phyloP scores from a whole-genome alignment of 2,888 invertebrate species.

The Drosophila mimetica region DNA sequence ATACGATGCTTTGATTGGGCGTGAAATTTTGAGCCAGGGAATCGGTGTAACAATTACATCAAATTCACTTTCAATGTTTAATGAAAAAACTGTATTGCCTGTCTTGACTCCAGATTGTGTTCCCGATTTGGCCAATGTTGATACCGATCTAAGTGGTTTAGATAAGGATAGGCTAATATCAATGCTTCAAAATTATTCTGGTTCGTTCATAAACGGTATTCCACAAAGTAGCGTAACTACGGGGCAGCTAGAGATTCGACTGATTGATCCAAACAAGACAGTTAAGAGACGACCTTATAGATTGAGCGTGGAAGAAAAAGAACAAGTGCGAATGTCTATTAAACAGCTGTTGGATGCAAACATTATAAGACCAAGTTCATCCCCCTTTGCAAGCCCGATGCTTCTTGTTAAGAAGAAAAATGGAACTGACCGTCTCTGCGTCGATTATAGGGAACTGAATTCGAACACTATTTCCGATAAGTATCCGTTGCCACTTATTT shows the following conservation, averaged over 20 bases:
- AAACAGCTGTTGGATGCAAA: slow-evolving; percentile 3
- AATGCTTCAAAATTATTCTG: not conserved
- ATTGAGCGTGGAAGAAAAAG: slow-evolving; percentile 10
- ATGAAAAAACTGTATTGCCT: slow-evolving; percentile 1
- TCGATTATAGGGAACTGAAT: not conserved
- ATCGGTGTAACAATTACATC: slow-evolving; percentile 4
- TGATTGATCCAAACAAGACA: slow-evolving; percentile 1
- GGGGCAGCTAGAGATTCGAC: not conserved
- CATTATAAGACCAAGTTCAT: slow-evolving; percentile 8
- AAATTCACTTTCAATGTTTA: not conserved
- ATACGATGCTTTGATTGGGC: not conserved
- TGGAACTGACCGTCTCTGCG: not conserved
- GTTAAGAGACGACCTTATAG: not conserved
- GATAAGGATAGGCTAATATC: not conserved
- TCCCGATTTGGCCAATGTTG: not conserved
- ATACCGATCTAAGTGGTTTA: not conserved
- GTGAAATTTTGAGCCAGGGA: not conserved
- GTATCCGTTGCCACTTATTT: slow-evolving; percentile 1
- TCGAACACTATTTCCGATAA: not conserved
- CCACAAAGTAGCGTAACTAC: slow-evolving; percentile 1
- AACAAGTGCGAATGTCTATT: not conserved
- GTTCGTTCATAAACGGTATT: slow-evolving; percentile 3
- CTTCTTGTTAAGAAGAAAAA: not conserved
- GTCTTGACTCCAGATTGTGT: not conserved
- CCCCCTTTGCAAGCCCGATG: not conserved